Conservation (phyloP, 2,888 invertebrate species). For the Pyralis farinalis region DNA sequence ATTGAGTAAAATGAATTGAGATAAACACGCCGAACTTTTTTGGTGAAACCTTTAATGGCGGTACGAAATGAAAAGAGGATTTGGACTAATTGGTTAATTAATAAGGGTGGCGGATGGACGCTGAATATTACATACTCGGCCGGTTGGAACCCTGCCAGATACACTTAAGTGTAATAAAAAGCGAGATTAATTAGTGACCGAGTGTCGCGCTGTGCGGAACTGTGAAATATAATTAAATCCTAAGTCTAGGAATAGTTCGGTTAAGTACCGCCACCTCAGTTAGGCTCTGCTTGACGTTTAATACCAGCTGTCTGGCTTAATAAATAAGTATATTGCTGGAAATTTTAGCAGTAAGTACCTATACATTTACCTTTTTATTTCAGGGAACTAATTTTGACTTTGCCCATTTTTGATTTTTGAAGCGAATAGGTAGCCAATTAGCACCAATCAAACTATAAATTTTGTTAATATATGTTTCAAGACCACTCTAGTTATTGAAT, state of each 20-base stretch:
- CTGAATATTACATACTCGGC: conserved; percentile 57
- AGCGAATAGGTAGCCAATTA: too few relatives aligned
- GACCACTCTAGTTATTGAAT: too few relatives aligned
- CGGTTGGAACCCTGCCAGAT: conserved; percentile 60
- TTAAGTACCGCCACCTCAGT: too few relatives aligned
- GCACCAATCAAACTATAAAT: too few relatives aligned
- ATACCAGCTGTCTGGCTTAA: too few relatives aligned
- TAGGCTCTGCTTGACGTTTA: too few relatives aligned
- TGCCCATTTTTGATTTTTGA: too few relatives aligned
- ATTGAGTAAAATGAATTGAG: conserved; percentile 44
- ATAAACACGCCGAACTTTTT: conserved; percentile 49
- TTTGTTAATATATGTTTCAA: too few relatives aligned
- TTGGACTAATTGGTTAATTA: conserved; percentile 76
- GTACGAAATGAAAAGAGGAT: conserved; percentile 67
- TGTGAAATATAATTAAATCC: conserved; percentile 5
- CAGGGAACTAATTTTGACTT: too few relatives aligned
- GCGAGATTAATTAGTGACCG: conserved; percentile 42
- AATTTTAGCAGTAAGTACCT: too few relatives aligned
- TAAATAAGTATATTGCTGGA: too few relatives aligned
- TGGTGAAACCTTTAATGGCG: conserved; percentile 44
- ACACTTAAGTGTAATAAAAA: conserved; percentile 50
- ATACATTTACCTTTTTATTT: too few relatives aligned
- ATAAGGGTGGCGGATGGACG: conserved; percentile 52
- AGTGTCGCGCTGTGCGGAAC: not conserved
- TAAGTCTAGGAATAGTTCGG: not conserved